Evolutionary conservation across 2,797 vertebrate species (phyloP).

Genomic region (Hippopotamyrus pictus): DNA sequence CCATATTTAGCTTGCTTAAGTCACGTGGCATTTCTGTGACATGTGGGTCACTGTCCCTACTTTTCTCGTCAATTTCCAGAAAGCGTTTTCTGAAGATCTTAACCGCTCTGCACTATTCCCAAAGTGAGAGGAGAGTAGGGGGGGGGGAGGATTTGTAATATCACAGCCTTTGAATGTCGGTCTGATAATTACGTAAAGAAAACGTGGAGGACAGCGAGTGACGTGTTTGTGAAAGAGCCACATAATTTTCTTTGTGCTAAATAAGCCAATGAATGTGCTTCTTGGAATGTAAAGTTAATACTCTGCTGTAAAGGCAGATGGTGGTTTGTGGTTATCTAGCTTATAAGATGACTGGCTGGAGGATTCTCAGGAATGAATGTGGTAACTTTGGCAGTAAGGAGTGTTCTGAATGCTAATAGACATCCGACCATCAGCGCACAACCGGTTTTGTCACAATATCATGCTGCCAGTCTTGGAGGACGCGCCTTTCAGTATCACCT

Average conservation of each 20-base stretch:
- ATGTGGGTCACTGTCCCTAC: background rate
- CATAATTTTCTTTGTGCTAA: background rate
- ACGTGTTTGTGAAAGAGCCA: background rate
- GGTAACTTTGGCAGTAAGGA: background rate
- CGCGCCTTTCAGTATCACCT: background rate
- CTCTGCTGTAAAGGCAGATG: background rate
- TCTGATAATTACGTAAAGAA: background rate
- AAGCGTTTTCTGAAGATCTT: background rate
- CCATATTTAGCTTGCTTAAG: background rate
- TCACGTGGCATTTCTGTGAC: background rate
- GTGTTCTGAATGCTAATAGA: background rate
- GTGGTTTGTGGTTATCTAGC: background rate
- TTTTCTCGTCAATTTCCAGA: background rate
- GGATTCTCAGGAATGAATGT: background rate
- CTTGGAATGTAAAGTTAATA: background rate
- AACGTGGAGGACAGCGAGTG: background rate
- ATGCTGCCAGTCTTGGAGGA: background rate
- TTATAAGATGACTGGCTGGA: background rate
- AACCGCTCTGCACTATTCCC: background rate
- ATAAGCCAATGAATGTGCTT: background rate
- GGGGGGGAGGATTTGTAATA: background rate
- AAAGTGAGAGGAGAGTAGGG: background rate
- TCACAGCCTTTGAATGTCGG: background rate
- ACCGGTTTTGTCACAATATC: background rate
- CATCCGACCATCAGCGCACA: background rate